phyloP scores from a whole-genome alignment of 2,888 invertebrate species.

The Antheraea yamamai region DNA sequence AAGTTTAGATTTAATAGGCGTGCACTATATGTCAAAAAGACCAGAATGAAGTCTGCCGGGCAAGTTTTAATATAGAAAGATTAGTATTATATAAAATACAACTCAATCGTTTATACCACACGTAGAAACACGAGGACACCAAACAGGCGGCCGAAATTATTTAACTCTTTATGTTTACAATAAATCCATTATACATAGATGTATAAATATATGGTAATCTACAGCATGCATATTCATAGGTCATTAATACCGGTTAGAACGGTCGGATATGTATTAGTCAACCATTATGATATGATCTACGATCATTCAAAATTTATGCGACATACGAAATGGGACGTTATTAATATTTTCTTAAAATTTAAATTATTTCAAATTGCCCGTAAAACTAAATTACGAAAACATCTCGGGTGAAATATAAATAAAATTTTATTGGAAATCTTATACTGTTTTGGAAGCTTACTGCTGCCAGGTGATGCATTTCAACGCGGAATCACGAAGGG shows the following conservation, averaged over 20 bases:
- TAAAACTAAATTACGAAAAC: background rate
- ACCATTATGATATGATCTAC: slow-evolving; percentile 35
- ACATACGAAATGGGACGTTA: background rate
- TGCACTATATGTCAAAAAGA: too few relatives aligned
- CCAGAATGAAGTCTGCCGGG: too few relatives aligned
- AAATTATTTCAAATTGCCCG: background rate
- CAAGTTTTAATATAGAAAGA: background rate
- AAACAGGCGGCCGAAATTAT: slow-evolving; percentile 6
- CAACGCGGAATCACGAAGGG: background rate
- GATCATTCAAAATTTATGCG: background rate
- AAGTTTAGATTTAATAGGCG: too few relatives aligned
- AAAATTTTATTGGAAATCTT: background rate
- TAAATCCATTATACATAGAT: slow-evolving; percentile 8
- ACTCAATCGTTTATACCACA: background rate
- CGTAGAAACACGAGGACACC: slow-evolving; percentile 1
- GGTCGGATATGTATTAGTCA: slow-evolving; percentile 31
- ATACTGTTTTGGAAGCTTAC: background rate
- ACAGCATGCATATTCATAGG: slow-evolving; percentile 44
- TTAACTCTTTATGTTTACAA: slow-evolving; percentile 11
- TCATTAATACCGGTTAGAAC: slow-evolving; percentile 35
- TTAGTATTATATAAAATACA: background rate
- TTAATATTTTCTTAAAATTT: background rate
- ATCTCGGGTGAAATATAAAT: background rate
- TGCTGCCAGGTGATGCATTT: slow-evolving; percentile 11
- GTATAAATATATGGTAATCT: slow-evolving; percentile 20